These are phyloP conservation scores for Epinephelus lanceolatus DNA, from an alignment of 2,113 vertebrate species.

Conservation along the genomic window DNA sequence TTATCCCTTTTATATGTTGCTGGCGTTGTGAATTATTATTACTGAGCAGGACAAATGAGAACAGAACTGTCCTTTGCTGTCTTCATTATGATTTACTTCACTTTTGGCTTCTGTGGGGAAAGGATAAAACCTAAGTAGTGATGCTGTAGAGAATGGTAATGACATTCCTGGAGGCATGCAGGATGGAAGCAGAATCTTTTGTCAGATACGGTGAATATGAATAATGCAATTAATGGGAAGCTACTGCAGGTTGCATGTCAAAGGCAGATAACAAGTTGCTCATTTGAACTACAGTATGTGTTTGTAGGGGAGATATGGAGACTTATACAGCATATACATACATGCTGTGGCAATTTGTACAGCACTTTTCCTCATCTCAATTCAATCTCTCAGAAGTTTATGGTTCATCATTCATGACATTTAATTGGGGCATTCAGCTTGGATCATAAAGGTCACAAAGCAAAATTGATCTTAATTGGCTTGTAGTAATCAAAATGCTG, in stretches of 20 bases:
- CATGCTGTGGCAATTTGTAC: constrained; percentile 21
- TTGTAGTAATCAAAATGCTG: constrained; percentile 85
- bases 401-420: constrained; percentile 77
- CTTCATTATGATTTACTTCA: constrained; percentile 76
- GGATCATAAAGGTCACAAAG: constrained; percentile 83
- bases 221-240: constrained; percentile 74
- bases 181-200: constrained; percentile 56
- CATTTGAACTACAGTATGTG: constrained; percentile 49
- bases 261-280: constrained; percentile 58
- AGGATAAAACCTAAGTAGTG: constrained; percentile 53
- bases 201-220: constrained; percentile 69
- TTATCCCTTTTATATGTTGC: constrained; percentile 72
- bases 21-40: constrained; percentile 68
- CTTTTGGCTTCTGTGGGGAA: constrained; percentile 59
- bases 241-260: constrained; percentile 56
- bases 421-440: constrained; percentile 80
- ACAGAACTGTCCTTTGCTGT: constrained; percentile 68
- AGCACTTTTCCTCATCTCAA: constrained; percentile 44
- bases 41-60: constrained; percentile 76
- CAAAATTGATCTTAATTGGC: constrained; percentile 85
- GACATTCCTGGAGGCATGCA: constrained; percentile 60
- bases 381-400: constrained; percentile 65
- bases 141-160: constrained; percentile 67
- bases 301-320: constrained; percentile 12
- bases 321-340: constrained; percentile 6